Evolutionary conservation across 2,888 invertebrate genomes (phyloP).

Genomic region (Drosophila monieri): DNA sequence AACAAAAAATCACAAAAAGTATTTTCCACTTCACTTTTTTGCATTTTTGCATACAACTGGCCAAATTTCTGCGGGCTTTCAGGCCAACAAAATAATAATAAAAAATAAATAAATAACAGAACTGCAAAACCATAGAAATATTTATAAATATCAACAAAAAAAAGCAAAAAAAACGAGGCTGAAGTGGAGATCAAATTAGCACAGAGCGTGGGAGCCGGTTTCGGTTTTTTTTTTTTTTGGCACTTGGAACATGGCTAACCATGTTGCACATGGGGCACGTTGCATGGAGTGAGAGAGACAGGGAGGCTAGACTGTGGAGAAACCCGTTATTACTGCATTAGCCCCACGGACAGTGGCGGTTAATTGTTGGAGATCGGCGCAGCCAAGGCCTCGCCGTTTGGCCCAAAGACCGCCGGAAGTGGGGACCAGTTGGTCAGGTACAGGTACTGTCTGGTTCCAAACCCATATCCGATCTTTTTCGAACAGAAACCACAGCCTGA

Average conservation of each 20-base stretch:
- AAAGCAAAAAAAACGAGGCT: conserved; percentile 23
- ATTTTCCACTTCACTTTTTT: conserved; percentile 66
- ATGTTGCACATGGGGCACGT: conserved; percentile 38
- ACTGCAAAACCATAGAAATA: conserved; percentile 48
- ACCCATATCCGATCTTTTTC: conserved; percentile 1
- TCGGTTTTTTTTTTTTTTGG: conserved; percentile 27
- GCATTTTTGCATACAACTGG: conserved; percentile 64
- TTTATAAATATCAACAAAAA: conserved; percentile 65
- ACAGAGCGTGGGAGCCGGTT: conserved; percentile 81
- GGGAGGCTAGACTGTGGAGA: conserved; percentile 14
- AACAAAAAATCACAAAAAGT: conserved; percentile 7
- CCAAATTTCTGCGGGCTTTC: conserved; percentile 46
- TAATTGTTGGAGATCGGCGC: conserved; percentile 50
- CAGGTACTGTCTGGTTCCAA: not conserved
- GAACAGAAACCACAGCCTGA: no score
- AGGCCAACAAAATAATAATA: conserved; percentile 25
- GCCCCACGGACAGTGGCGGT: conserved; percentile 54
- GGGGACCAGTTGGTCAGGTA: conserved; percentile 60
- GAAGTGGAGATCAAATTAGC: conserved; percentile 80
- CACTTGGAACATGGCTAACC: conserved; percentile 41
- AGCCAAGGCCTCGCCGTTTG: conserved; percentile 55
- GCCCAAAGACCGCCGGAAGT: conserved; percentile 61
- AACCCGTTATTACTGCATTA: conserved; percentile 64
- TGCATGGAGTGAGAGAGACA: not conserved
- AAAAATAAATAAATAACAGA: conserved; percentile 17